Evolutionary conservation across 2,113 vertebrate species (phyloP).

Genomic region (Takifugu flavidus): DNA sequence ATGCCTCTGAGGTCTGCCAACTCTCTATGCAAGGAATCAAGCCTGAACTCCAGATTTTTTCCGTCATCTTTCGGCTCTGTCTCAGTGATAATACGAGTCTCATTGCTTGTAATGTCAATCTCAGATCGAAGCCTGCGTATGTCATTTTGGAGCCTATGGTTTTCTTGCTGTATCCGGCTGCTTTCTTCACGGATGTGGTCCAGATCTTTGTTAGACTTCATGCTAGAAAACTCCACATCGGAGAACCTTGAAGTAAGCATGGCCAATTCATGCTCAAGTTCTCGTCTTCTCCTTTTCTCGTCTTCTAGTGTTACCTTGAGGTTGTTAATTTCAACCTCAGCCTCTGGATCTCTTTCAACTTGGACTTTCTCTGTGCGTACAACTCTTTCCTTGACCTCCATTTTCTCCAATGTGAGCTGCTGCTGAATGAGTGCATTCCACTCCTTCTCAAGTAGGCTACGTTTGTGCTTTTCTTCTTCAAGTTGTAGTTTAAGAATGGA

Average conservation of each 20-base stretch:
- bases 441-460: slow-evolving; percentile 85
- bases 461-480: slow-evolving; percentile 87
- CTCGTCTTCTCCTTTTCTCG: slow-evolving; percentile 80
- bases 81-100: slow-evolving; percentile 81
- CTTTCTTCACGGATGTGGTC: slow-evolving; percentile 93
- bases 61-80: slow-evolving; percentile 72
- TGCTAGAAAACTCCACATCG: slow-evolving; percentile 89
- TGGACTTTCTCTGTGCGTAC: slow-evolving; percentile 92
- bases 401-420: slow-evolving; percentile 82
- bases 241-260: slow-evolving; percentile 79
- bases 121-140: slow-evolving; percentile 86
- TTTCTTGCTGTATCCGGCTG: slow-evolving; percentile 86
- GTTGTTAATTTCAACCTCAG: slow-evolving; percentile 86
- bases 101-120: slow-evolving; percentile 86
- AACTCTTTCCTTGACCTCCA: slow-evolving; percentile 90
- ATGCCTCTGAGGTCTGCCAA: slow-evolving; percentile 82
- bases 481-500: slow-evolving; percentile 86
- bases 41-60: slow-evolving; percentile 81
- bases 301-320: slow-evolving; percentile 85
- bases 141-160: slow-evolving; percentile 87
- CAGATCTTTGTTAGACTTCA: slow-evolving; percentile 91
- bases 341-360: slow-evolving; percentile 88
- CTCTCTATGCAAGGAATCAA: slow-evolving; percentile 84
- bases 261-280: slow-evolving; percentile 82
- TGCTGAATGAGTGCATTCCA: slow-evolving; percentile 81